Base-by-base conservation (phyloP, 2,113 vertebrate genomes). In the Anoura caudifer region DNA sequence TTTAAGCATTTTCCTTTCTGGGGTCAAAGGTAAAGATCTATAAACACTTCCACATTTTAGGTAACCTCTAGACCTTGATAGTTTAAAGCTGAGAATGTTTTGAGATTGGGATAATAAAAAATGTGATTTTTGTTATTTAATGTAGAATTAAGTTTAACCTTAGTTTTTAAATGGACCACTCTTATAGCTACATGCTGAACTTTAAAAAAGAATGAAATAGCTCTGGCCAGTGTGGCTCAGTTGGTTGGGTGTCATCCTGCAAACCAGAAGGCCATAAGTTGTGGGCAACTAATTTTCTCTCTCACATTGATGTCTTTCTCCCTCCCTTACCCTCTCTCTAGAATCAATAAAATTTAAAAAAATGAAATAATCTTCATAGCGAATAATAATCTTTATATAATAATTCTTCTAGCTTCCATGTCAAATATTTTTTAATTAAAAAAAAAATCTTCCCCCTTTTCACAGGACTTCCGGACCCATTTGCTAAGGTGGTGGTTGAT, bases 401-500 rank as follows among this genome's bases (percentile, higher is more conserved):
- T 81, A 75, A 88, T 72, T 82, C n/a, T 79, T 89, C 4, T 76
- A 22, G 94, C 56, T 97, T 94, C 5, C 38, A 79, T 92, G 61
- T 86, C 24, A 95, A 88, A 73, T 81, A 82, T 90, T 86, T 52
- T 92, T 93, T 94, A 94, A 86, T 95, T 82, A 28, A 90, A 90
- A 65, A 65, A 65, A 82, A 80, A 67, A 28, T 54, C 47, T 81
- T 45, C 22, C 69, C 24, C 22, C 93, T 97, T 94, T 97, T 69
- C 97, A 92, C 98, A 99, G 99, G 99, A 93, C 99, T 99, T 96
- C 99, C 99, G 76, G 99, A 99, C 98, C 99, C 99, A 84, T 99
- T 99, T 98, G 99, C 99, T 97, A 99, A 99, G 97, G 99, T 99
- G 95, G 99, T 99, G 76, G 99, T 99, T 98, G 99, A 99, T 12